These are phyloP conservation scores for Eriosoma lanigerum DNA, from an alignment of 1,140 invertebrate species.

Conservation along the genomic window DNA sequence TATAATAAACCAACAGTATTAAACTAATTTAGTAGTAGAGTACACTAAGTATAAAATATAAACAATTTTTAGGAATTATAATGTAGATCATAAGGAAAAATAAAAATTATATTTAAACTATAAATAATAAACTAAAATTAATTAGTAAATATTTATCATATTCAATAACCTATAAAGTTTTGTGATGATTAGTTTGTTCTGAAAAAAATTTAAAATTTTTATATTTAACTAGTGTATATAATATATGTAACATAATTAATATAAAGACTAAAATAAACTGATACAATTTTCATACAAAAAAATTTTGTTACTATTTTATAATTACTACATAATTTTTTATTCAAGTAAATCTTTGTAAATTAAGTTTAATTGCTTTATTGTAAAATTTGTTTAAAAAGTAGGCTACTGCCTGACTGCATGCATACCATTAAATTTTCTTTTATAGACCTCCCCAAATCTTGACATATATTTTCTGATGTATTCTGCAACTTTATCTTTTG, in stretches of 20 bases:
- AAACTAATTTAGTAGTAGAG: too few species aligned
- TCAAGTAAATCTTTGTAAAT: background rate
- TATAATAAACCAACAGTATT: background rate
- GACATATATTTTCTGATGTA: constrained; percentile 96
- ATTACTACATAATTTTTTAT: background rate
- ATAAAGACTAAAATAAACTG: background rate
- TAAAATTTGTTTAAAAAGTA: too few species aligned
- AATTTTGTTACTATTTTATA: background rate
- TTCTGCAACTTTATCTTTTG: constrained; percentile 89
- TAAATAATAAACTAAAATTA: background rate
- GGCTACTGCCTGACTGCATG: too few species aligned
- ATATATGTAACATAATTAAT: background rate
- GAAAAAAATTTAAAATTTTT: background rate
- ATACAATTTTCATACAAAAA: background rate
- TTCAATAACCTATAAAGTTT: background rate
- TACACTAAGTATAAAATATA: too few species aligned
- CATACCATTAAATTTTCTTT: constrained; percentile 36
- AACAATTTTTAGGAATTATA: too few species aligned
- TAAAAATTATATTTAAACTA: too few species aligned
- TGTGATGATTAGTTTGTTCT: constrained; percentile 18
- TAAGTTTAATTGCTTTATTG: background rate
- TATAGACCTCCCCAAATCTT: constrained; percentile 72
- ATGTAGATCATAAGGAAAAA: too few species aligned
- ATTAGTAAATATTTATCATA: background rate
- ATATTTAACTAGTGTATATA: too few species aligned